phyloP scores from a whole-genome alignment of 2,797 vertebrate species.

The Avahi laniger region DNA sequence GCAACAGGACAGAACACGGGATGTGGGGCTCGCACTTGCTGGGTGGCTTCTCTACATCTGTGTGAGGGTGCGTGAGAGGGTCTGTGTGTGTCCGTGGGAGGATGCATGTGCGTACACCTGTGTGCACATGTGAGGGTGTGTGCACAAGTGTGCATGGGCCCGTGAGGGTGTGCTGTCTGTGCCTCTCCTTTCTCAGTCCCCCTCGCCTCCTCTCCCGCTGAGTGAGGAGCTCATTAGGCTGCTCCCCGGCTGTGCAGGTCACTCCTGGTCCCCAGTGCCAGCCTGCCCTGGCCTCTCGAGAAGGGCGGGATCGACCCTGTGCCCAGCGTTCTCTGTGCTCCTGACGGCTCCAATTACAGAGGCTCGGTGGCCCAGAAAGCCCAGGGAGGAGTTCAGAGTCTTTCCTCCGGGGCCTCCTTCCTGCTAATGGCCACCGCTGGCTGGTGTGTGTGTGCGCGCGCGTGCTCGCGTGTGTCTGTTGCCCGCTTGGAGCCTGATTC shows the following conservation, averaged over 20 bases:
- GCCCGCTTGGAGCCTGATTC: neutral
- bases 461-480: accelerated
- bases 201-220: accelerated
- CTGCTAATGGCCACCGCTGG: neutral
- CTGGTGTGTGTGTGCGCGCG: no score
- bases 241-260: neutral
- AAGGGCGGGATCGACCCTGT: neutral
- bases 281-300: neutral
- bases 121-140: neutral
- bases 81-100: neutral
- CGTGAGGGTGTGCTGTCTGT: neutral
- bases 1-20: neutral
- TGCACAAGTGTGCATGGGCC: no score
- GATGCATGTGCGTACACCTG: neutral
- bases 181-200: neutral
- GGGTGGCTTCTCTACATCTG: neutral
- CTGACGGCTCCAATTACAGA: neutral
- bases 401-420: neutral
- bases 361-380: neutral
- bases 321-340: neutral
- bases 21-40: neutral
- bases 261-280: neutral
- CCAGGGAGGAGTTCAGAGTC: accelerated
- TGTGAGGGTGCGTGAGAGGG: no score
- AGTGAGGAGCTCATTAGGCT: neutral